Evolutionary conservation across 2,113 vertebrate genomes (phyloP).

Genomic region (Odontesthes bonariensis): DNA sequence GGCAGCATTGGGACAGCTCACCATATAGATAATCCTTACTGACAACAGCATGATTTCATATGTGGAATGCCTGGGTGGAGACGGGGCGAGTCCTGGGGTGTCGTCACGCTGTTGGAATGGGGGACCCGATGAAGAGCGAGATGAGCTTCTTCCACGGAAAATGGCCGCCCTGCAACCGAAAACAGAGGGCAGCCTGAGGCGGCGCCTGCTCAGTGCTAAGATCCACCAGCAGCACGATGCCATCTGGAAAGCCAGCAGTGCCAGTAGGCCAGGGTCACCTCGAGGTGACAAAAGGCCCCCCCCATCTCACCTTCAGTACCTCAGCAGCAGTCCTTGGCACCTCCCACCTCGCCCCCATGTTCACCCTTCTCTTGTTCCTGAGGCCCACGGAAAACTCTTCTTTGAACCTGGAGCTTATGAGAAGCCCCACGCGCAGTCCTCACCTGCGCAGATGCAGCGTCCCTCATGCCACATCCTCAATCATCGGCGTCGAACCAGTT

Average conservation of each 20-base stretch:
- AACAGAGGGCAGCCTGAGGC: constrained; percentile 77
- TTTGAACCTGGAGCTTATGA: constrained; percentile 15
- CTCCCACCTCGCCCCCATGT: constrained; percentile 23
- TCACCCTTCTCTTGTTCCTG: constrained; percentile 21
- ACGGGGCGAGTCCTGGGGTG: constrained; percentile 58
- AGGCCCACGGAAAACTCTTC: constrained; percentile 48
- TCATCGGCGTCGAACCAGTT: constrained; percentile 53
- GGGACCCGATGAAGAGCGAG: constrained; percentile 66
- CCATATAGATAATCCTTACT: neutral
- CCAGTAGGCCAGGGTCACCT: neutral
- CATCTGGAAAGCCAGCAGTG: constrained; percentile 27
- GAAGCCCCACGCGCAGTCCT: constrained; percentile 9
- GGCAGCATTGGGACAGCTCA: neutral
- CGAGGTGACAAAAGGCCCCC: constrained; percentile 27
- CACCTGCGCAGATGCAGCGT: constrained; percentile 1
- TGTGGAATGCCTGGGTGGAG: constrained; percentile 77
- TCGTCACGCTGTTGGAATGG: constrained; percentile 69
- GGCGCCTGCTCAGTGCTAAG: constrained; percentile 78
- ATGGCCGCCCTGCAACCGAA: constrained; percentile 70
- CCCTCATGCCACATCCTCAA: constrained; percentile 34
- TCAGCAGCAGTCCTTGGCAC: constrained; percentile 50
- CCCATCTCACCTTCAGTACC: constrained; percentile 45
- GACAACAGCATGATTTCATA: constrained; percentile 75
- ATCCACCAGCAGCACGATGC: constrained; percentile 77
- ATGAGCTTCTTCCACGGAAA: constrained; percentile 78